Conservation (phyloP, 2,888 invertebrate genomes). For the Eristalinus aeneus region DNA sequence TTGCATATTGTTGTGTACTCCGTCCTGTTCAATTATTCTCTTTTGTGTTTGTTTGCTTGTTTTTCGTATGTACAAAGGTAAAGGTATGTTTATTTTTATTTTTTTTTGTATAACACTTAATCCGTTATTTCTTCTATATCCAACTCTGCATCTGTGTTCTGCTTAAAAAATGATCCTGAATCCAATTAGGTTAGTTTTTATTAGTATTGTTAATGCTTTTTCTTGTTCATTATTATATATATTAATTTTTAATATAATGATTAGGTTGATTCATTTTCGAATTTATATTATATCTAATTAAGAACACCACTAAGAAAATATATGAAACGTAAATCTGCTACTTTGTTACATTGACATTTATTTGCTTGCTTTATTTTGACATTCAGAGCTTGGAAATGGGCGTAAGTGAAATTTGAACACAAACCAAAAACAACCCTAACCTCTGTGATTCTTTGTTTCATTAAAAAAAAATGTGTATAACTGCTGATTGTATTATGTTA, state of each 20-base stretch:
- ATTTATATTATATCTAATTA: conserved; percentile 1
- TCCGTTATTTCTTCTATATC: neutral
- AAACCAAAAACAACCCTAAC: neutral
- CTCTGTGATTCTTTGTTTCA: neutral
- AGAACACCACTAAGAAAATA: conserved; percentile 39
- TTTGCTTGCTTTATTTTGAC: neutral
- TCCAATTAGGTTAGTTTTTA: neutral
- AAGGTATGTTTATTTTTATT: neutral
- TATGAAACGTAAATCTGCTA: conserved; percentile 22
- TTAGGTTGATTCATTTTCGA: conserved; percentile 6
- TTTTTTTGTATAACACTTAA: neutral
- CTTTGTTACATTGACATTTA: neutral
- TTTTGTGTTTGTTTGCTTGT: neutral
- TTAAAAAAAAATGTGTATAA: neutral
- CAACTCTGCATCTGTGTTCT: neutral
- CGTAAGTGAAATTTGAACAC: neutral
- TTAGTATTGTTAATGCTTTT: neutral
- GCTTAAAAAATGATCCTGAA: neutral
- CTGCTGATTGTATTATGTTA: neutral
- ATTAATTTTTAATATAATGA: neutral
- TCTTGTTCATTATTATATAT: neutral
- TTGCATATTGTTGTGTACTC: neutral
- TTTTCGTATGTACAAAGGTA: conserved; percentile 41
- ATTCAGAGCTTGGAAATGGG: neutral
- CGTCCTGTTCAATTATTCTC: neutral